Percentiles rank a stretch among this genome's conserved stretches.
Conservation (phyloP, 2,888 invertebrate species). For the Melangyna quadrimaculata region DNA sequence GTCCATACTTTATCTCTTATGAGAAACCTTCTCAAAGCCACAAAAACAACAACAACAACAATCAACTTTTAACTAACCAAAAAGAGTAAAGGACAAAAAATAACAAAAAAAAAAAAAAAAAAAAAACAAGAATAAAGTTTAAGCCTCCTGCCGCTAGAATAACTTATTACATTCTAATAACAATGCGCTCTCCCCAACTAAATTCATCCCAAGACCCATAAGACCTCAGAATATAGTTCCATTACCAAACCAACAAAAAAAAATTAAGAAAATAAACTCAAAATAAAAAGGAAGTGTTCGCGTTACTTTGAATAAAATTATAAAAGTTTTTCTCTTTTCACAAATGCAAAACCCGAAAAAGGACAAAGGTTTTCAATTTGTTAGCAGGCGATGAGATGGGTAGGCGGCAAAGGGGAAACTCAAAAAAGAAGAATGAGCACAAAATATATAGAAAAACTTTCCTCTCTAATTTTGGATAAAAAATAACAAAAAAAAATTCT, state of each 20-base stretch:
- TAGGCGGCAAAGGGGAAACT: not conserved
- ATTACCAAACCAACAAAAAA: constrained; percentile 30
- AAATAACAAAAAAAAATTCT: not conserved
- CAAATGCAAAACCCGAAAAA: constrained; percentile 49
- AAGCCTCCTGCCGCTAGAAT: constrained; percentile 32
- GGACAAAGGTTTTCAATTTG: constrained; percentile 70
- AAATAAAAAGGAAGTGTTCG: constrained; percentile 60
- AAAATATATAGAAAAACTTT: constrained; percentile 63
- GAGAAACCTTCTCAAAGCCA: constrained; percentile 11
- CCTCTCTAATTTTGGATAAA: constrained; percentile 53
- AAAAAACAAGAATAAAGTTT: not conserved
- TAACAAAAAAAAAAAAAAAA: not conserved
- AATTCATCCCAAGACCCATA: constrained; percentile 46
- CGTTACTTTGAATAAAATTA: constrained; percentile 71
- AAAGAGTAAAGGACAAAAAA: constrained; percentile 19
- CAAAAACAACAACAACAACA: constrained; percentile 38
- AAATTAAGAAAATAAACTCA: constrained; percentile 28
- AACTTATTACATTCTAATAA: constrained; percentile 70
- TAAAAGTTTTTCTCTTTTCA: constrained; percentile 69
- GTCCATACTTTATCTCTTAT: not conserved
- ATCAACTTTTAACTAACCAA: constrained; percentile 55
- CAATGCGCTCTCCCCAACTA: constrained; percentile 62
- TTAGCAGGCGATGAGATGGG: constrained; percentile 20
- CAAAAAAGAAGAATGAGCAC: not conserved
- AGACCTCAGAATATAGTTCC: constrained; percentile 53